Base-by-base conservation (phyloP, 2,888 invertebrate species). In the Lagria hirta region DNA sequence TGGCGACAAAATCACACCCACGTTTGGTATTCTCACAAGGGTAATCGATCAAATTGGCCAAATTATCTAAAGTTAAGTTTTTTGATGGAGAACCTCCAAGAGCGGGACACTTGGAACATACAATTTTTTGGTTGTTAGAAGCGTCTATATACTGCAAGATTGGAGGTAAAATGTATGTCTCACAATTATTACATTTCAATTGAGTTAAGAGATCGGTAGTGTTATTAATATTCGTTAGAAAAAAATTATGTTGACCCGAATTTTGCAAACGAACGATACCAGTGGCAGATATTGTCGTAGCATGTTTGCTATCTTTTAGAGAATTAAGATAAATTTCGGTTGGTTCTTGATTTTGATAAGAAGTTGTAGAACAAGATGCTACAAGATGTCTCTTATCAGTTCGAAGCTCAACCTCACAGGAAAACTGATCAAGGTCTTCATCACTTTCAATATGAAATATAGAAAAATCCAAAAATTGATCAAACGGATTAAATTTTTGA, bases 401-500 rank as follows among this genome's bases (percentile, higher is more conserved):
- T 24, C 17, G 24, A 26, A 35, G 27, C 1, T 6, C 27, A 3
- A 35, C 4, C 8, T 26, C 17, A 12, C 26, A 35, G 3, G 23
- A 8, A 23, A 34, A 15, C n/a, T 26, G 18, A n/a, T 35, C 12
- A 8, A 26, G 10, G 8, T 35, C 18, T 18, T 26, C 13, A 5
- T 17, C 35, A 35, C n/a, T 4, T 11, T 26, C 24, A 17, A 15
- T 5, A 6, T 35, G n/a, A 17, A 12, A 24, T 2, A 35, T 11
- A 3, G 16, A 12, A 35, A 26, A 26, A n/a, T 26, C 18, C 24
- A 35, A 16, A 5, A 35, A 6, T 8, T 26, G 24, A 7, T 35
- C 27, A n/a, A 12, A 26, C n/a, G 35, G 18, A 11, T 35, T 11
- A 35, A 35, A 35, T 12, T 35, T 24, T 16, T 26, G 15, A 4